Evolutionary conservation across 2,113 vertebrate species (phyloP).

Genomic region (Oreochromis tanganicae): DNA sequence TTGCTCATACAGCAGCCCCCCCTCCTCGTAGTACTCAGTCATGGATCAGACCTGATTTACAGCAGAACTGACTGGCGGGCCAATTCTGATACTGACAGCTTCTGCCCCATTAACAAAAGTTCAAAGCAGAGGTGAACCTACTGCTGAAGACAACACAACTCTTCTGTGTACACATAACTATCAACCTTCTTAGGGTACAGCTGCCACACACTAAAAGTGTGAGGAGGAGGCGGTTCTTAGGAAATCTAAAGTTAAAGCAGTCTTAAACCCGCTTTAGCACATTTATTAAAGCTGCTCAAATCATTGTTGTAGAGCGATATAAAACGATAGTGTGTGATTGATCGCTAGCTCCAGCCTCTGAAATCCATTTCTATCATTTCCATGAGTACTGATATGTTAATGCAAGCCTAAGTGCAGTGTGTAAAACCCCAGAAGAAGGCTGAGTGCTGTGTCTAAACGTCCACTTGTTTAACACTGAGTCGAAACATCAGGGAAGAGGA

Average conservation of each 20-base stretch:
- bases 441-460: neutral
- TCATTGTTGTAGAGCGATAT: neutral
- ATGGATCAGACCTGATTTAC: slow-evolving; percentile 70
- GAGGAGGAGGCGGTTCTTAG: neutral
- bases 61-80: slow-evolving; percentile 64
- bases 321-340: neutral
- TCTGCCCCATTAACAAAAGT: slow-evolving; percentile 55
- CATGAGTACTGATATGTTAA: neutral
- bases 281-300: neutral
- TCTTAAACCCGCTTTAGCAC: neutral
- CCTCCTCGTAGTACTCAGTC: slow-evolving; percentile 81
- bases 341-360: neutral
- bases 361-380: neutral
- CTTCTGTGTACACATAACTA: neutral
- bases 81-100: slow-evolving; percentile 57
- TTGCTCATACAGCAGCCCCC: slow-evolving; percentile 80
- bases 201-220: neutral
- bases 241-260: neutral
- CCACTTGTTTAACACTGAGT: slow-evolving; percentile 5
- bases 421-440: neutral
- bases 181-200: neutral
- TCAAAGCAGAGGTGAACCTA: neutral
- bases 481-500: slow-evolving; percentile 16
- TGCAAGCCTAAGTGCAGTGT: neutral
- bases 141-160: neutral